These are phyloP conservation scores for Channallabes apus DNA, from an alignment of 2,797 vertebrate species.

Conservation along the genomic window DNA sequence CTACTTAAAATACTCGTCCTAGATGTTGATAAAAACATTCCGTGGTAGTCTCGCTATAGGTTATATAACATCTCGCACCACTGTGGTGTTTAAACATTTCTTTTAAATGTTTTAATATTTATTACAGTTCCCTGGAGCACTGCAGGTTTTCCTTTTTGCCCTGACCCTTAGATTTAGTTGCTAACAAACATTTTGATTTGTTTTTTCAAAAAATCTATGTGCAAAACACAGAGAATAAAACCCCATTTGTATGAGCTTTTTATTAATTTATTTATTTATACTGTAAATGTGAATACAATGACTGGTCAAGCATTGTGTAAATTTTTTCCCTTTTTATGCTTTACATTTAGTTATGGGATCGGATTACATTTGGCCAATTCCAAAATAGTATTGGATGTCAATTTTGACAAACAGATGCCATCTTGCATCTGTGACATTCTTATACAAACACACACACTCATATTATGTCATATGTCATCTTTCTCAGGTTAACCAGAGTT, in stretches of 20 bases:
- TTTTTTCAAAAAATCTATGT: not conserved
- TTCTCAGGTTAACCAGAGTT: slow-evolving; percentile 31
- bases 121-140: not conserved
- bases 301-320: not conserved
- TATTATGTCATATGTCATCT: not conserved
- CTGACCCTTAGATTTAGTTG: not conserved
- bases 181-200: not conserved
- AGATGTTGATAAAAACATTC: not conserved
- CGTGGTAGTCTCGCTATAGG: not conserved
- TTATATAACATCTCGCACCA: too few relatives aligned
- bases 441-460: not conserved
- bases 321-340: not conserved
- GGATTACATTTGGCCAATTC: not conserved
- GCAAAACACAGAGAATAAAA: not conserved
- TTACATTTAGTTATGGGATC: not conserved
- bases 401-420: not conserved
- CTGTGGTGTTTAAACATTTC: not conserved
- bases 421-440: not conserved
- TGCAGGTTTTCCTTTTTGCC: not conserved
- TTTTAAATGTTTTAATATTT: not conserved
- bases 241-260: not conserved
- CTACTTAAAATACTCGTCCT: not conserved
- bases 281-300: not conserved
- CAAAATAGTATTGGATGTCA: not conserved
- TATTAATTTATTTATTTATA: not conserved